A percentile compares a stretch with the other conserved stretches of the same genome.
These are phyloP conservation scores for Cotesia vestalis DNA, from an alignment of 1,140 invertebrate species.

Conservation along the genomic window DNA sequence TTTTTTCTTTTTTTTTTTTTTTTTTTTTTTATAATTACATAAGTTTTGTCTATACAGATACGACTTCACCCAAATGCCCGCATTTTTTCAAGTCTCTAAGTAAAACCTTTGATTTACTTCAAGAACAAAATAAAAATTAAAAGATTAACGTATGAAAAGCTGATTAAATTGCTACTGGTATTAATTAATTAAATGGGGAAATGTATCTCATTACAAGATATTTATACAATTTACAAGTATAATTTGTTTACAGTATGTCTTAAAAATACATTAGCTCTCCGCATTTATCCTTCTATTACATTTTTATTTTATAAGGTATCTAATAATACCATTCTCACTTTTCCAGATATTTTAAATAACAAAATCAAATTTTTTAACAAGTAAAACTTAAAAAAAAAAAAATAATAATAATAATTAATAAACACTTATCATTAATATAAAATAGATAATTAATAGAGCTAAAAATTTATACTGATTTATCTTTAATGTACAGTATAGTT, in stretches of 20 bases:
- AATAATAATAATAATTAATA: background rate
- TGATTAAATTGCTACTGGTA: too few species aligned
- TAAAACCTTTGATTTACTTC: slow-evolving; percentile 5
- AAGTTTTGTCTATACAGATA: slow-evolving; percentile 15
- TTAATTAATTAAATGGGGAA: background rate
- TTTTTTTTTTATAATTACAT: slow-evolving; percentile 40
- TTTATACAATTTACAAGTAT: slow-evolving; percentile 65
- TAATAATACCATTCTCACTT: slow-evolving; percentile 18
- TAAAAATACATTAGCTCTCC: slow-evolving; percentile 59
- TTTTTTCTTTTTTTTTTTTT: slow-evolving; percentile 41
- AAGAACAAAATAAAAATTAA: slow-evolving; percentile 3
- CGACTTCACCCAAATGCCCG: slow-evolving; percentile 48
- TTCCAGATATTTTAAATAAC: slow-evolving; percentile 2
- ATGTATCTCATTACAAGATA: slow-evolving; percentile 39
- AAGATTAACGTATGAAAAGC: too few species aligned
- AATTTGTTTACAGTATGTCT: slow-evolving; percentile 56
- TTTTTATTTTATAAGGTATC: slow-evolving; percentile 28
- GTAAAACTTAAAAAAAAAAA: background rate
- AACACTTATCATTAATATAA: too few species aligned
- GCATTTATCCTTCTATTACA: slow-evolving; percentile 33
- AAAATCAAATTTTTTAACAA: slow-evolving; percentile 4
- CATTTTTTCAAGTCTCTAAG: slow-evolving; percentile 38
- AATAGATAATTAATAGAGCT: too few species aligned
- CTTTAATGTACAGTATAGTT: too few species aligned
- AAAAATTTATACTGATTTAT: too few species aligned